Conservation (phyloP, 2,113 vertebrate genomes). For the Ibidorhyncha struthersii region DNA sequence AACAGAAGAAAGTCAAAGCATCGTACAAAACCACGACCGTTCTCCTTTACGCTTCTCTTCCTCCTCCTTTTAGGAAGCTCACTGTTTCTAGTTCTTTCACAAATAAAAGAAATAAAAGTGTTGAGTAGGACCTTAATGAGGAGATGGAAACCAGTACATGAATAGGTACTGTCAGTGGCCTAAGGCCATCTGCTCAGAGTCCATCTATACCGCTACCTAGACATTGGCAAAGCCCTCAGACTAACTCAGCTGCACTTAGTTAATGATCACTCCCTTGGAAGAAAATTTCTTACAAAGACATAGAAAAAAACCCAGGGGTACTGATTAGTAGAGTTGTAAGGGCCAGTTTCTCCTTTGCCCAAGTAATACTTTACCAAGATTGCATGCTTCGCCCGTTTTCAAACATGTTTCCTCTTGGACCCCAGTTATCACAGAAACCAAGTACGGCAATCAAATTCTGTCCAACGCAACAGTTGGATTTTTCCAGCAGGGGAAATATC, state of each 20-base stretch:
- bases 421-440: not conserved
- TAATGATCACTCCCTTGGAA: not conserved
- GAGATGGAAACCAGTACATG: not conserved
- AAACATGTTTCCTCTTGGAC: not conserved
- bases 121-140: not conserved
- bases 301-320: not conserved
- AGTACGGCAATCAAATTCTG: not conserved
- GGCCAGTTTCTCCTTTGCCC: not conserved
- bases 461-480: not conserved
- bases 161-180: not conserved
- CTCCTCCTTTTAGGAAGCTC: not conserved
- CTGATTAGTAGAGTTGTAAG: not conserved
- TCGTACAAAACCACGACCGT: rapidly evolving
- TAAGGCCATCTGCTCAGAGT: not conserved
- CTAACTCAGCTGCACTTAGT: not conserved
- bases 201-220: no score
- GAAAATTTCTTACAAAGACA: not conserved
- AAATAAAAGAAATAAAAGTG: not conserved
- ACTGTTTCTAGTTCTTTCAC: not conserved
- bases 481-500: not conserved
- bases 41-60: not conserved
- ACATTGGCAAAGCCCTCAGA: not conserved
- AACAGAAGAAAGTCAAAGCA: not conserved
- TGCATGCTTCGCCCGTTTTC: not conserved
- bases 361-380: not conserved